Evolutionary conservation across 64 coral and sea anemone species (phyloP).

Genomic region (Montipora efflorescens): DNA sequence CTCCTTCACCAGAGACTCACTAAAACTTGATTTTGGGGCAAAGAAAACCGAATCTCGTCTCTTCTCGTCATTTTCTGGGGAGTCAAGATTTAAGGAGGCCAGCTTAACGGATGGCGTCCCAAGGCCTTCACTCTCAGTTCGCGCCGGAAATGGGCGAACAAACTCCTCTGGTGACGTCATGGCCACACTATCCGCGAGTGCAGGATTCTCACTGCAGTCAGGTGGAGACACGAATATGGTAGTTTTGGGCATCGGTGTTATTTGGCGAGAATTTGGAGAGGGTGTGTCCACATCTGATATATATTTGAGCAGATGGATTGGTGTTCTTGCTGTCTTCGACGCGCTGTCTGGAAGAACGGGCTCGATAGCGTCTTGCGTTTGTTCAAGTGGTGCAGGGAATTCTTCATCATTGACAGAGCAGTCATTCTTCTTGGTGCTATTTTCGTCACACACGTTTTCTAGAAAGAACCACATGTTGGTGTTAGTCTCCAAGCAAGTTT

Average conservation of each 20-base stretch:
- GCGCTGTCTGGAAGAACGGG: not conserved
- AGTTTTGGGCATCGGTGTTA: constrained; percentile 41
- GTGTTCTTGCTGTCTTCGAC: constrained; percentile 18
- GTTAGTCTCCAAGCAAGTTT: not conserved
- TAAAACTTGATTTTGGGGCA: not conserved
- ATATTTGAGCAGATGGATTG: constrained; percentile 31
- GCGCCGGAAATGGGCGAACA: not conserved
- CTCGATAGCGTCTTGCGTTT: not conserved
- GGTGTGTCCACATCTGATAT: constrained; percentile 29
- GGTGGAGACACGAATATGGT: constrained; percentile 27
- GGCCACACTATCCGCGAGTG: constrained; percentile 5
- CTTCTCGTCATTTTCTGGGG: not conserved
- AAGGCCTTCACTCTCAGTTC: not conserved
- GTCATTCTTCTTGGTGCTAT: not conserved
- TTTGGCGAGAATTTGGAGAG: constrained; percentile 29
- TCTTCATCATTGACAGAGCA: not conserved
- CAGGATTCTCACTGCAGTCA: constrained; percentile 2
- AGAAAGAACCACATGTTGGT: not conserved
- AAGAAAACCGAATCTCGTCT: constrained; percentile 77
- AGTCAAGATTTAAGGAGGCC: not conserved
- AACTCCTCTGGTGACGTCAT: constrained; percentile 26
- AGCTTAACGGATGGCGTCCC: constrained; percentile 34
- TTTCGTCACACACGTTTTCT: not conserved
- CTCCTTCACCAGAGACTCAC: not conserved
- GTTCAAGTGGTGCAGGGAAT: not conserved